A percentile compares a stretch with the other conserved stretches of the same genome.
Evolutionary conservation across 92 coral and sea anemone genomes (phyloP).

Genomic region (Umimayanthus kanabou): DNA sequence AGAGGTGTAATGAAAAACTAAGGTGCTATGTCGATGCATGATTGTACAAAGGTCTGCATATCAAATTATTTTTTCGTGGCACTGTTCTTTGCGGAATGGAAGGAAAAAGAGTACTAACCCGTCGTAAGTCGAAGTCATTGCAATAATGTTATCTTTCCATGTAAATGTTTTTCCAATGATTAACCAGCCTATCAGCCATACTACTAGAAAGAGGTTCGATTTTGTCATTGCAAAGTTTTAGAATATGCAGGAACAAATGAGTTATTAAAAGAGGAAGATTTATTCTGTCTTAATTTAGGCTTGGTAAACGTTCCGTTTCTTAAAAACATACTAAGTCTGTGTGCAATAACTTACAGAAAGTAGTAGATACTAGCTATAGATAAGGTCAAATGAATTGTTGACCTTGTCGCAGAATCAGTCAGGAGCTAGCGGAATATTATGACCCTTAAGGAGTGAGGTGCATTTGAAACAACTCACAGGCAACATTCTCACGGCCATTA

Average conservation of each 20-base stretch:
- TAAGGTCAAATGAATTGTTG: background rate
- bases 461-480: background rate
- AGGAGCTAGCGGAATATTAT: background rate
- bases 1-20: background rate
- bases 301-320: background rate
- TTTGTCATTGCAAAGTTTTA: background rate
- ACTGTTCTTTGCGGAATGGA: background rate
- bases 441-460: background rate
- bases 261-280: background rate
- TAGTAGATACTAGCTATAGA: background rate
- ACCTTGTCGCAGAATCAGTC: background rate
- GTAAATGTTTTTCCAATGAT: background rate
- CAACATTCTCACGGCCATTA: slow-evolving; percentile 1
- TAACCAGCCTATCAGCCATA: background rate
- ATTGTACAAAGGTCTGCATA: background rate
- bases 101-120: background rate
- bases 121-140: slow-evolving; percentile 16
- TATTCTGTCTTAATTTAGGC: background rate
- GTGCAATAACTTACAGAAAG: background rate
- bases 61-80: background rate
- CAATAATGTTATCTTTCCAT: background rate
- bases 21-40: background rate
- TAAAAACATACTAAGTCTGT: too few species aligned
- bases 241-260: background rate
- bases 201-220: background rate